Percentiles rank a stretch among this genome's conserved stretches.
These are phyloP conservation scores for Galleria mellonella DNA, from an alignment of 1,140 invertebrate species.

Conservation along the genomic window DNA sequence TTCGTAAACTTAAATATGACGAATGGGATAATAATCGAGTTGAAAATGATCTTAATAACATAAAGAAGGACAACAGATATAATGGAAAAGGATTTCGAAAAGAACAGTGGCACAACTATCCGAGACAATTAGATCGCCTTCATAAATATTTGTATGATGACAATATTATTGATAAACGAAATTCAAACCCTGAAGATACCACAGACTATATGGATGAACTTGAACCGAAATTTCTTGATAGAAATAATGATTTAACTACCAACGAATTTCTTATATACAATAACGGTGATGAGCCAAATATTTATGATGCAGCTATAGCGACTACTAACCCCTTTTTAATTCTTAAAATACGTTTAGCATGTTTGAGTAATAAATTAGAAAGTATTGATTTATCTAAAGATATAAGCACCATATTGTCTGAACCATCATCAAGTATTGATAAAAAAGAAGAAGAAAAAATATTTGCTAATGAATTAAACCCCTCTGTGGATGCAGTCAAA, in stretches of 20 bases:
- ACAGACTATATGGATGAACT: conserved; percentile 11
- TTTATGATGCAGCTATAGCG: conserved; percentile 25
- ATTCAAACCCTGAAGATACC: conserved; percentile 18
- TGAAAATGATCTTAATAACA: conserved; percentile 18
- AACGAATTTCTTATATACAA: conserved; percentile 22
- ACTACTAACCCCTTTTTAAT: conserved; percentile 45
- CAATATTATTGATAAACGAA: conserved; percentile 21
- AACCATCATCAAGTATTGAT: conserved; percentile 15
- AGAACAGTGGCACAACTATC: conserved; percentile 65
- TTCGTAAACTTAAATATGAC: conserved; percentile 23
- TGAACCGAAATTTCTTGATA: conserved; percentile 1
- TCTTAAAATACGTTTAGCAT: conserved; percentile 53
- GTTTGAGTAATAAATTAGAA: conserved; percentile 37
- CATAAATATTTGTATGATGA: conserved; percentile 31
- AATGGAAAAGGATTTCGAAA: conserved; percentile 46
- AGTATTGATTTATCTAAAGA: conserved; percentile 20
- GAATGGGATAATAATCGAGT: conserved; percentile 25
- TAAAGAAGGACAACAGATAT: conserved; percentile 35
- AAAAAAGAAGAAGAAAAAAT: conserved; percentile 24
- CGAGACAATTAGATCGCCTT: conserved; percentile 56
- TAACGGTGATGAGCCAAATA: conserved; percentile 14
- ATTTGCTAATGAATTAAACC: conserved; percentile 23
- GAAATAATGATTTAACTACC: conserved; percentile 20
- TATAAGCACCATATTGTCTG: conserved; percentile 18
- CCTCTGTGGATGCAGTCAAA: conserved; percentile 22